phyloP scores from a whole-genome alignment of 2,113 vertebrate genomes.

The Balaeniceps rex region DNA sequence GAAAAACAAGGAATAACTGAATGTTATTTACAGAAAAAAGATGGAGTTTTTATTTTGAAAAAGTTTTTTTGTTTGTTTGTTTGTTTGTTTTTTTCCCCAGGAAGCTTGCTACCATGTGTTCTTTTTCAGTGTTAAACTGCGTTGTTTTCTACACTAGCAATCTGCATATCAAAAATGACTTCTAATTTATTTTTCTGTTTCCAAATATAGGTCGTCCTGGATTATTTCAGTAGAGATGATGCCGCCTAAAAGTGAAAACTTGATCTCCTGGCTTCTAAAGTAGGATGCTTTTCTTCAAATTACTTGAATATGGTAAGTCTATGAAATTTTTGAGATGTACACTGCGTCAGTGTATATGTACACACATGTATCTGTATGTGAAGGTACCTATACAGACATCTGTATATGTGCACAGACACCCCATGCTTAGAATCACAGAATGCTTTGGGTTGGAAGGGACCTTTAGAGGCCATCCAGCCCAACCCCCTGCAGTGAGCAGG shows the following conservation, averaged over 20 bases:
- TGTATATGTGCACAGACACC: neutral
- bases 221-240: neutral
- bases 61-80: neutral
- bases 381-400: neutral
- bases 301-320: neutral
- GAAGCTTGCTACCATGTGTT: neutral
- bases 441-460: too few relatives aligned
- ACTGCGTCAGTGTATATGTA: fast-evolving
- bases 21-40: neutral
- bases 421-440: too few relatives aligned
- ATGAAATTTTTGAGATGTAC: neutral
- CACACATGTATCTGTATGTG: fast-evolving
- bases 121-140: neutral
- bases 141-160: neutral
- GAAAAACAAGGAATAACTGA: neutral
- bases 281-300: neutral
- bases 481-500: too few relatives aligned
- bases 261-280: neutral
- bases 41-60: neutral
- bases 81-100: neutral
- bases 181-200: neutral
- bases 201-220: neutral
- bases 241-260: neutral
- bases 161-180: fast-evolving
- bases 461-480: too few relatives aligned